These are phyloP conservation scores for Hippocampus abdominalis DNA, from an alignment of 2,113 vertebrate species.

Conservation along the genomic window DNA sequence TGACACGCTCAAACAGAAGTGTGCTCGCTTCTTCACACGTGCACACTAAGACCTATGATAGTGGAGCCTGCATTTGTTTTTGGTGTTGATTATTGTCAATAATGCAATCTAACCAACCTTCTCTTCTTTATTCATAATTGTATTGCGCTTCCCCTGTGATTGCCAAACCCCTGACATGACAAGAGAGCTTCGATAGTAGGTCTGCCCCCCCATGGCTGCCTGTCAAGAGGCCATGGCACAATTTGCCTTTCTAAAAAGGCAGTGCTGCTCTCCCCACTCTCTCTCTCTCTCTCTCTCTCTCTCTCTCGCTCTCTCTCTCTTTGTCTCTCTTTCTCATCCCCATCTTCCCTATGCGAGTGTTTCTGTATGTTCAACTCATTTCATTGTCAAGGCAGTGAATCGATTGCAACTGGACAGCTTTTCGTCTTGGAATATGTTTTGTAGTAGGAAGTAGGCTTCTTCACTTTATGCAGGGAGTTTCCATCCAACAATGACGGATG, in stretches of 20 bases:
- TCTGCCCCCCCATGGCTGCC: conserved; percentile 30
- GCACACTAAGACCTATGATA: conserved; percentile 10
- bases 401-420: too few relatives aligned
- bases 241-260: conserved; percentile 57
- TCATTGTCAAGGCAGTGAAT: too few relatives aligned
- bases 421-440: too few relatives aligned
- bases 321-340: not conserved
- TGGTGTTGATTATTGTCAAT: conserved; percentile 48
- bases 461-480: too few relatives aligned
- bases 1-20: conserved; percentile 3
- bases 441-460: too few relatives aligned
- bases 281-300: too few relatives aligned
- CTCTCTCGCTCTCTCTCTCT: not conserved
- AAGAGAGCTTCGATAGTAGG: conserved; percentile 7
- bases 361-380: conserved; percentile 5
- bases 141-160: conserved; percentile 14
- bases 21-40: not conserved
- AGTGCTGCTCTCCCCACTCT: conserved; percentile 12
- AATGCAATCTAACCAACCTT: conserved; percentile 11
- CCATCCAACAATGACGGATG: too few relatives aligned
- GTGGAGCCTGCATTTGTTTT: conserved; percentile 36
- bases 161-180: conserved; percentile 42
- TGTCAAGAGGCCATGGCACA: conserved; percentile 45
- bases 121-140: conserved; percentile 37
- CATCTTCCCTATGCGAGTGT: conserved; percentile 29